Base-by-base conservation (phyloP, 1,140 invertebrate species). In the Drosophila suzukii region DNA sequence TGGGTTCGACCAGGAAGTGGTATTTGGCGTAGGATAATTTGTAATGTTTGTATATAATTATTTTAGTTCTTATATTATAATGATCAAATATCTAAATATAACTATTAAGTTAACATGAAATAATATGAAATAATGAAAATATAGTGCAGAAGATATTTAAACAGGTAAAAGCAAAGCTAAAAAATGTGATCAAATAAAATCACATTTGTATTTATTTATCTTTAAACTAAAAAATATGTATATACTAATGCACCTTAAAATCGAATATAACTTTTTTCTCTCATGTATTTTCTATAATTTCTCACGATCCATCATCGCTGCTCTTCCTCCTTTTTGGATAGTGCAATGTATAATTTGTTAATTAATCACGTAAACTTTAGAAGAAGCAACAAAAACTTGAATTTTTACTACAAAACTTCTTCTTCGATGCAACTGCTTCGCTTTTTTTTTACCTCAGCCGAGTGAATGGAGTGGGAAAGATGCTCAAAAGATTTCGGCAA, bases 321-420 rank as follows among this genome's bases (percentile, higher is more conserved):
- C 15, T 27, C 1, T 17, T 12, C 15, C 15, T 11, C 47, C 34
- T 12, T 41, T 41, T 38, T 30, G 11, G 17, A 63, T 43, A 68
- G 15, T 43, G 58, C 75, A 73, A 82, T 86, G 83, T 76, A 86
- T 86, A 86, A 88, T 88, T 83, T 86, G 38, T 74, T 88, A 86
- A 86, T 86, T 88, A 86, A 86, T 86, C 83, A 86, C 75, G 67
- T 85, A 81, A 85, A 59, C 36, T 65, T 47, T 46, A 54, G 49
- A 39, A 51, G 39, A 43, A 34, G 41, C 39, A n/a, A 56, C 43
- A 34, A 72, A 76, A 77, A 74, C 63, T 68, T 63, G 60, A 79
- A 78, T 71, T 85, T 82, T 57, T 49, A 74, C 58, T 53, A 67
- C 15, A 66, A 70, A 70, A 66, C 63, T 71, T 70, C 15, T 57